phyloP scores from a whole-genome alignment of 2,113 vertebrate species.

The Sinocyclocheilus rhinocerous region DNA sequence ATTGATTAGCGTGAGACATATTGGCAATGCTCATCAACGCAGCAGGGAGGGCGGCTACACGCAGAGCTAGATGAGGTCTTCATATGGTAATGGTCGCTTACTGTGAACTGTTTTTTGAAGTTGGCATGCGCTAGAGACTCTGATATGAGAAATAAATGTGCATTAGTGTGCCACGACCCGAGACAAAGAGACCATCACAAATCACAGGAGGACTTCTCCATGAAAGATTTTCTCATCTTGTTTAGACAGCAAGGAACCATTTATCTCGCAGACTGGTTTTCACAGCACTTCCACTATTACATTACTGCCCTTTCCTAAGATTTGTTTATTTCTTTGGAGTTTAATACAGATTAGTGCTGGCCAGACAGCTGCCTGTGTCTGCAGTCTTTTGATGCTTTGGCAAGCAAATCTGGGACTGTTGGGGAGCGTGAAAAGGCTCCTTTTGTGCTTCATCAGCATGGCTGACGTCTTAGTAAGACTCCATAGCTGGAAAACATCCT shows the following conservation, averaged over 20 bases:
- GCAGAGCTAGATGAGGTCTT: background rate
- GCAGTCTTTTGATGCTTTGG: conserved; percentile 39
- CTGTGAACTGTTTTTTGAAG: background rate
- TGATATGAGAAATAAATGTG: conserved; percentile 31
- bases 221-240: conserved; percentile 49
- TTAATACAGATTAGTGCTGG: conserved; percentile 28
- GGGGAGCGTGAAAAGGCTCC: background rate
- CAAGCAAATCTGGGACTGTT: conserved; percentile 24
- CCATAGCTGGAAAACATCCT: conserved; percentile 23
- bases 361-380: conserved; percentile 37
- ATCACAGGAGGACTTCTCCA: conserved; percentile 48
- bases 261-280: conserved; percentile 16
- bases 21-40: background rate
- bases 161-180: conserved; percentile 1
- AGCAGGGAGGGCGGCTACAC: background rate
- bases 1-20: conserved; percentile 15
- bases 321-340: conserved; percentile 28
- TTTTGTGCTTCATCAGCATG: conserved; percentile 55
- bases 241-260: conserved; percentile 50
- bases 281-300: conserved; percentile 22
- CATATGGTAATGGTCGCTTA: conserved; percentile 16
- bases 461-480: conserved; percentile 46
- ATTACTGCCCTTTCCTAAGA: background rate
- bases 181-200: conserved; percentile 23
- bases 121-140: conserved; percentile 6